These are phyloP conservation scores for Caradrina kadenii DNA, from an alignment of 2,888 invertebrate genomes.

Conservation along the genomic window DNA sequence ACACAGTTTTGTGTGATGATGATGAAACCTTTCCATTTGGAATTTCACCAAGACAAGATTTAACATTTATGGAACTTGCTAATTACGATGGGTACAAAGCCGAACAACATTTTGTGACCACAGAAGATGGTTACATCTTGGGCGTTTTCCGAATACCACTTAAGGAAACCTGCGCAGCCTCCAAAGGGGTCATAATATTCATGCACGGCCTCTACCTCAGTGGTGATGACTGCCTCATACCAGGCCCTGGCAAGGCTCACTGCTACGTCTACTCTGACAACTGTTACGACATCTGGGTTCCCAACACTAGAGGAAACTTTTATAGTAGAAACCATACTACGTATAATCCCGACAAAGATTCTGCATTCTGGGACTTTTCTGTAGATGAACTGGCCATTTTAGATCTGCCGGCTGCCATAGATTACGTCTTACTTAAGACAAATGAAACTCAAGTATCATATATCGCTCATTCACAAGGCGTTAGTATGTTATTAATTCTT, in stretches of 20 bases:
- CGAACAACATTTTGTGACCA: constrained; percentile 65
- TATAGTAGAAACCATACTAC: constrained; percentile 87
- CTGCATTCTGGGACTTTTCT: constrained; percentile 67
- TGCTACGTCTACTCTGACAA: constrained; percentile 91
- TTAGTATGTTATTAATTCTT: constrained; percentile 57
- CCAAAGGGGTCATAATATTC: constrained; percentile 84
- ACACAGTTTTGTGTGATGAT: constrained; percentile 14
- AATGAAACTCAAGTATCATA: constrained; percentile 58
- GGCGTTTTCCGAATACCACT: constrained; percentile 61
- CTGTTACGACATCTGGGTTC: constrained; percentile 94
- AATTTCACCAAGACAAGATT: constrained; percentile 48
- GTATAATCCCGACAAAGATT: constrained; percentile 56
- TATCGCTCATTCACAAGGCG: constrained; percentile 71
- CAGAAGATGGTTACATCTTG: constrained; percentile 70
- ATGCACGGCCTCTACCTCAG: constrained; percentile 94
- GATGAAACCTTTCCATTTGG: constrained; percentile 11
- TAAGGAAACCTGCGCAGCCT: constrained; percentile 37
- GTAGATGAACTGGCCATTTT: constrained; percentile 67
- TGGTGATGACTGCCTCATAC: constrained; percentile 93
- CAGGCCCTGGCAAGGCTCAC: constrained; percentile 89
- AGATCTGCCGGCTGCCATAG: constrained; percentile 69
- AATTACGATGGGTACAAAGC: constrained; percentile 61
- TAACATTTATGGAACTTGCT: constrained; percentile 65
- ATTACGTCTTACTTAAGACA: constrained; percentile 66
- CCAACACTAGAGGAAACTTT: constrained; percentile 94